Base-by-base conservation (phyloP, 2,113 vertebrate species). In the Dicentrarchus labrax region DNA sequence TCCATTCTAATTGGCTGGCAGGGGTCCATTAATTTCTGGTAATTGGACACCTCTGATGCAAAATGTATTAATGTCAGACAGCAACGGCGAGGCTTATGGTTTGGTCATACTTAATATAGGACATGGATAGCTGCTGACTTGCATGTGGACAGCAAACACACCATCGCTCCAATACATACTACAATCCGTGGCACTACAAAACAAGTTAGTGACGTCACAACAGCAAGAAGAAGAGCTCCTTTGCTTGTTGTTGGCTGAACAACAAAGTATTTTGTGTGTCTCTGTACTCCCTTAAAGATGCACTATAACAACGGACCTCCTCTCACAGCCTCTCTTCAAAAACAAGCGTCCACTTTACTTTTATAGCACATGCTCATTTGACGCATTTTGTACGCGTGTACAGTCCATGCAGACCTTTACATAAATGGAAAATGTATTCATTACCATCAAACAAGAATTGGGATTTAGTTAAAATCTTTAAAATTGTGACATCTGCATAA, bases 1-100 rank as follows among this genome's bases (percentile, higher is more conserved):
- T 45, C 2, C 1, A 51, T 51, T 61, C 6, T 76, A 48, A 70
- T 78, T 51, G 57, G 67, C 65, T 61, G 66, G 12, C 30, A 68
- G 51, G 22, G 3, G 36, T 61, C 54, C 19, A 76, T 84, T 86
- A 17, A 56, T 45, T 22, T 66, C 61, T n/a, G 65, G 57, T 24
- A 70, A 47, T 21, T 38, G 10, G 36, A 74, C 41, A 56, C 6
- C 13, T 41, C n/a, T 73, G 24, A 71, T 62, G 57, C 50, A 47
- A 13, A 13, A 47, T 47, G 1, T 30, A 30, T 30, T 30, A 30
- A 30, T 30, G 30, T 30, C 30, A 30, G 19, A 10, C 62, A 77
- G 50, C 21, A 48, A 47, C 39, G 50, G 13, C 13, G 30, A 59
- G 19, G 56, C 24, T 38, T 8, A 48, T 8, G 21, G 9, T 50